phyloP scores from a whole-genome alignment of 2,797 vertebrate species.

The Melanotaenia parkinsoni region DNA sequence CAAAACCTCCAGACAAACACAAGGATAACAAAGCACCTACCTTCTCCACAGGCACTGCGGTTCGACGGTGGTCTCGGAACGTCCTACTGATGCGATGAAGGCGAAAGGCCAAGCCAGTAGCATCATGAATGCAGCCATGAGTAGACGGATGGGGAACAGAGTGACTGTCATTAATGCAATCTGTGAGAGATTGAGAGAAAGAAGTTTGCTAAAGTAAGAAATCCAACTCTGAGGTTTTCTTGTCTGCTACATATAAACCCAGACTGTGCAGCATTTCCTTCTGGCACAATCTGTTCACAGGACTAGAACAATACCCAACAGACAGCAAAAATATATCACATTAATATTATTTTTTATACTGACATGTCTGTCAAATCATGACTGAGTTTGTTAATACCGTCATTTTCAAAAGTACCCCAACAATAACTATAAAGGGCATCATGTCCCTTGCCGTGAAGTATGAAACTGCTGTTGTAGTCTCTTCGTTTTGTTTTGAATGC shows the following conservation, averaged over 20 bases:
- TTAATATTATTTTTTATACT: too few relatives aligned
- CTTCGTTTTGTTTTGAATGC: too few relatives aligned
- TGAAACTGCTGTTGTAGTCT: too few relatives aligned
- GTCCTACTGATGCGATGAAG: conserved; percentile 90
- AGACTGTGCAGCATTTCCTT: background rate
- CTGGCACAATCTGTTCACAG: background rate
- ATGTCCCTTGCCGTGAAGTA: too few relatives aligned
- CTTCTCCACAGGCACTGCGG: conserved; percentile 93
- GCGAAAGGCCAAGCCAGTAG: conserved; percentile 97
- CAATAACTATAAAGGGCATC: too few relatives aligned
- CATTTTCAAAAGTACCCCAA: too few relatives aligned
- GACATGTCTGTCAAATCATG: too few relatives aligned
- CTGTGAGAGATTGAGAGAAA: conserved; percentile 78
- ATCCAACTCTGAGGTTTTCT: background rate
- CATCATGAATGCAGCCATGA: conserved; percentile 97
- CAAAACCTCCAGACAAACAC: background rate
- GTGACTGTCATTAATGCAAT: conserved; percentile 95
- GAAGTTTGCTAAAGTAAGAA: conserved; percentile 7
- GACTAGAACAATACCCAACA: background rate
- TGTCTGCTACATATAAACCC: background rate
- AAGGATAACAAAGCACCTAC: conserved; percentile 78
- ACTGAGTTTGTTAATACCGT: too few relatives aligned
- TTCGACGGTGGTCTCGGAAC: conserved; percentile 85
- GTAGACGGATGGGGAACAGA: conserved; percentile 93
- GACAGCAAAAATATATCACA: background rate